Evolutionary conservation across 2,797 vertebrate genomes (phyloP).

Genomic region (Bucorvus abyssinicus): DNA sequence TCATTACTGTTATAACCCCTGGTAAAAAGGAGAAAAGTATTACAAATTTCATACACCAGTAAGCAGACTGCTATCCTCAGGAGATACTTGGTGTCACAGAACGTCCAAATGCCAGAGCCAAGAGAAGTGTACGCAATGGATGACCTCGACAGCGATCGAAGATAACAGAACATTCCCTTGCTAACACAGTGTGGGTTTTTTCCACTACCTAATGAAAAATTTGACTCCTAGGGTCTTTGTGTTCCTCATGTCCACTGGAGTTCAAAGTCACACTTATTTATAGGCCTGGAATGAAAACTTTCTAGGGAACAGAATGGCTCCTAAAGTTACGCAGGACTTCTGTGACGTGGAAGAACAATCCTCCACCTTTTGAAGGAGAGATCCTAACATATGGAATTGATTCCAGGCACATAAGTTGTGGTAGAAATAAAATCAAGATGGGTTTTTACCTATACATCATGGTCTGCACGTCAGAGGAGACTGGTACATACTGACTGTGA

Average conservation of each 20-base stretch:
- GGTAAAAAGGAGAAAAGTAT: background rate
- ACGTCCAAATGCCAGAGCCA: background rate
- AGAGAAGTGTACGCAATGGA: background rate
- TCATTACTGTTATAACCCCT: background rate
- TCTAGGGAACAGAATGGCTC: background rate
- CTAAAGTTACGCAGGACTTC: background rate
- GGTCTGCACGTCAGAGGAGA: background rate
- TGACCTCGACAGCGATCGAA: background rate
- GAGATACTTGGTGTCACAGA: background rate
- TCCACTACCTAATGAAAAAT: background rate
- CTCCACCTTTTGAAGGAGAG: background rate
- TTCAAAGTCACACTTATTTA: background rate
- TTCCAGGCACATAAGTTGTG: background rate
- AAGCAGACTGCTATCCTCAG: background rate
- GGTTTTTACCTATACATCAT: background rate
- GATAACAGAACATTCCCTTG: background rate
- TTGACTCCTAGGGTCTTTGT: background rate
- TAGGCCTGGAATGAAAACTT: background rate
- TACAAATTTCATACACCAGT: background rate
- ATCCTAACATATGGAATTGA: background rate
- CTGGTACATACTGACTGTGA: background rate
- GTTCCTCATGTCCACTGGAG: background rate
- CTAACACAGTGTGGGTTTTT: background rate
- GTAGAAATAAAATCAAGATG: conserved; percentile 28
- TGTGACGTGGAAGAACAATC: background rate